These are phyloP conservation scores for Apostichopus parvimensis DNA, from an alignment of 35 echinoderm and acorn worm species.

Conservation along the genomic window DNA sequence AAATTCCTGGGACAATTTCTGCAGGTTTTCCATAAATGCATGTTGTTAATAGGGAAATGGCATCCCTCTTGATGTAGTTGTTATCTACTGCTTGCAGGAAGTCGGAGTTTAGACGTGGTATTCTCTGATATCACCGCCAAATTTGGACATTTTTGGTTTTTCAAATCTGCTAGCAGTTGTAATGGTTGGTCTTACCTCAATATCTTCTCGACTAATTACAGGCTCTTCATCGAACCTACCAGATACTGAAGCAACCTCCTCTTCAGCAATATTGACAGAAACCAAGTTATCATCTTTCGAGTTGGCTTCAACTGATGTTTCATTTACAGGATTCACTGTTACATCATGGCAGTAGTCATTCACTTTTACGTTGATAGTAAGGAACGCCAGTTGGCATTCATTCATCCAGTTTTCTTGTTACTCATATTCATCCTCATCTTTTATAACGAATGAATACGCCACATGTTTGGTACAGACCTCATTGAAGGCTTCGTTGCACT, in stretches of 20 bases:
- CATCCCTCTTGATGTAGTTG: conserved; percentile 61
- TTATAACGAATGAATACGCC: not conserved
- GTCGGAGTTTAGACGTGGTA: conserved; percentile 61
- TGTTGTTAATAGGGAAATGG: conserved; percentile 27
- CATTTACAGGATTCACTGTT: not conserved
- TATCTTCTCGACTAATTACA: not conserved
- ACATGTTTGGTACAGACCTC: conserved; percentile 31
- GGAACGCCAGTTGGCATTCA: too few relatives aligned
- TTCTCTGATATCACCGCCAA: conserved; percentile 70
- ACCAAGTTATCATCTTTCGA: not conserved
- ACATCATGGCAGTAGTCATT: too few relatives aligned
- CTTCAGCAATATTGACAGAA: not conserved
- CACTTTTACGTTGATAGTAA: too few relatives aligned
- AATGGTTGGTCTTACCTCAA: not conserved
- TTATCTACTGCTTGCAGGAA: conserved; percentile 23
- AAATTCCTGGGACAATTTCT: conserved; percentile 66
- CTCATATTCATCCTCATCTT: conserved; percentile 35
- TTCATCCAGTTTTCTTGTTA: conserved; percentile 15
- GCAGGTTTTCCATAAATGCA: conserved; percentile 58
- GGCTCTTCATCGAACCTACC: not conserved
- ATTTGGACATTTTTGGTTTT: conserved; percentile 70
- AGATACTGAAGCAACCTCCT: not conserved
- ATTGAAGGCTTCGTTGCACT: not conserved
- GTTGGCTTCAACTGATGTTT: not conserved
- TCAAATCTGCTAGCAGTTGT: conserved; percentile 12